These are phyloP conservation scores for Lepidurus couesii DNA, from an alignment of 1,140 invertebrate genomes.

Conservation along the genomic window DNA sequence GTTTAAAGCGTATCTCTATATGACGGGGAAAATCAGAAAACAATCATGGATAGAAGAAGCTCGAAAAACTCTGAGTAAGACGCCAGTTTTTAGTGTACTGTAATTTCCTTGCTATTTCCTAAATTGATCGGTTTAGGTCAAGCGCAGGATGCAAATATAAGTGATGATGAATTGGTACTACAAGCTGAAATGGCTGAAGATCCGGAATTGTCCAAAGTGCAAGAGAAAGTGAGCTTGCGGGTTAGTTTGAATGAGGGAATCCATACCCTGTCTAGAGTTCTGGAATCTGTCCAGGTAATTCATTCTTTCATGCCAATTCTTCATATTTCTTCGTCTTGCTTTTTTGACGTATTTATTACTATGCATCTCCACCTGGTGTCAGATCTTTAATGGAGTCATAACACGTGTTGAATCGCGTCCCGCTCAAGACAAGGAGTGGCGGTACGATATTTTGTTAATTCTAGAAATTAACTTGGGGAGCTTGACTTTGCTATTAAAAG, in stretches of 20 bases:
- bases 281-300: conserved; percentile 77
- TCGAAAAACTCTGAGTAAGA: conserved; percentile 72
- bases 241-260: conserved; percentile 80
- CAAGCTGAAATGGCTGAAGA: conserved; percentile 64
- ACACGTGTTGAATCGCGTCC: conserved; percentile 83
- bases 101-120: not conserved
- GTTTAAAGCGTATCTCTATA: conserved; percentile 90
- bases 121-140: not conserved
- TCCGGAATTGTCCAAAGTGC: conserved; percentile 52
- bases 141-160: conserved; percentile 63
- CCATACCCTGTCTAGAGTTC: conserved; percentile 70
- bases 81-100: not conserved
- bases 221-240: conserved; percentile 60
- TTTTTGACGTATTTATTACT: conserved; percentile 31
- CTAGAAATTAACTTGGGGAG: conserved; percentile 73
- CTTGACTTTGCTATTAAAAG: conserved; percentile 71
- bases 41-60: conserved; percentile 83
- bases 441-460: conserved; percentile 80
- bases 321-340: conserved; percentile 24
- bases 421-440: conserved; percentile 58
- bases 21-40: conserved; percentile 66
- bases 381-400: conserved; percentile 77
- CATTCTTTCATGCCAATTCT: not conserved
- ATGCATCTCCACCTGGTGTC: not conserved
- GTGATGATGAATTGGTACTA: conserved; percentile 67